phyloP scores from a whole-genome alignment of 2,113 vertebrate genomes.

The human (Homo sapiens) region DNA sequence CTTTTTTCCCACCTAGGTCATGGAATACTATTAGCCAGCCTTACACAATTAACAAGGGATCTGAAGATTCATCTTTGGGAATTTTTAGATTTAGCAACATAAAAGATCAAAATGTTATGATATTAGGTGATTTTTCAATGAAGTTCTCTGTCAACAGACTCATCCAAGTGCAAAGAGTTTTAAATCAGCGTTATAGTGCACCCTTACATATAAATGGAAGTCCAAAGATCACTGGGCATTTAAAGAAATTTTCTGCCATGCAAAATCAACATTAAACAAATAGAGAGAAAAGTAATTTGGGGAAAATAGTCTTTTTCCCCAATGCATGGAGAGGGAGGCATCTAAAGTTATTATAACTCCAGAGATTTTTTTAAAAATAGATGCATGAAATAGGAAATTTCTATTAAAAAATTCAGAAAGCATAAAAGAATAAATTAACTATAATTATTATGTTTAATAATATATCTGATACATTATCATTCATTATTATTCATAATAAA shows the following conservation, averaged over 20 bases:
- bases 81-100: not conserved
- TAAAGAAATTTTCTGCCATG: not conserved
- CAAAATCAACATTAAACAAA: not conserved
- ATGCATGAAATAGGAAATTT: not conserved
- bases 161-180: not conserved
- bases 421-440: not conserved
- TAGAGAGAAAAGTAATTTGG: not conserved
- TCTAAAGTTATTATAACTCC: not conserved
- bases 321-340: not conserved
- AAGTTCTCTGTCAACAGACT: not conserved
- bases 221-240: not conserved
- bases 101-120: not conserved
- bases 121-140: not conserved
- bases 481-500: not conserved
- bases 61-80: not conserved
- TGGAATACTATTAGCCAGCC: not conserved
- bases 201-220: not conserved
- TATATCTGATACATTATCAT: not conserved
- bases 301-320: not conserved
- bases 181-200: not conserved
- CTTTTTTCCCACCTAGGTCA: not conserved
- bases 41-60: not conserved
- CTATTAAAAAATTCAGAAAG: not conserved
- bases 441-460: not conserved
- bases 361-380: not conserved